Conservation (phyloP, 2,113 vertebrate genomes). For the Sinocyclocheilus maitianheensis region DNA sequence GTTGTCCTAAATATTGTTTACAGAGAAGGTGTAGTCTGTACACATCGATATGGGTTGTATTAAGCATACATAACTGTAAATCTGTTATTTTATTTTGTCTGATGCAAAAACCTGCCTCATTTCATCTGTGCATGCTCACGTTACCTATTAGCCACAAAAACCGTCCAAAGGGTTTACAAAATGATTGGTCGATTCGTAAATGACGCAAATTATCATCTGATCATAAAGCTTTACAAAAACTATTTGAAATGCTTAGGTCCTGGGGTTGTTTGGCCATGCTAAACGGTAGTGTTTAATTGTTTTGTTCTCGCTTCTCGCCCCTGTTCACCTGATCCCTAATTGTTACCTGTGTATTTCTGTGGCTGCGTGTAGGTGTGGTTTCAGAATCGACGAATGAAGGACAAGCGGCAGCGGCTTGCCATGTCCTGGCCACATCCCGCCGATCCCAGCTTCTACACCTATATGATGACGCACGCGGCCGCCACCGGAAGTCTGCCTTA, state of each 20-base stretch:
- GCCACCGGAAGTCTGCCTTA: constrained; percentile 97
- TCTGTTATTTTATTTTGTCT: background rate
- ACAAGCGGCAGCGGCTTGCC: constrained; percentile 95
- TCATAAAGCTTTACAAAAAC: background rate
- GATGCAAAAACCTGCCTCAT: background rate
- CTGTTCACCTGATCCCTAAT: constrained; percentile 18
- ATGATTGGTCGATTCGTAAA: background rate
- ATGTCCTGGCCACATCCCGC: constrained; percentile 99
- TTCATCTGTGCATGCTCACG: background rate
- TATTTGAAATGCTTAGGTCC: background rate
- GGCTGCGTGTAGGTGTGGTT: constrained; percentile 87
- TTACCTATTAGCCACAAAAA: background rate
- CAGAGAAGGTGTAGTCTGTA: background rate
- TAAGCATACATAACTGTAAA: too few species aligned
- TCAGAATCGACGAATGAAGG: constrained; percentile 96
- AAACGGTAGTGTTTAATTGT: background rate
- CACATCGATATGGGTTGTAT: background rate
- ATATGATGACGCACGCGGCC: constrained; percentile 99
- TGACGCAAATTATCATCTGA: background rate
- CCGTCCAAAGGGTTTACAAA: background rate
- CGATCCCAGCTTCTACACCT: constrained; percentile 99
- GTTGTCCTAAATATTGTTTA: background rate
- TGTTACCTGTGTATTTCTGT: constrained; percentile 62
- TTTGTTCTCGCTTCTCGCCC: background rate
- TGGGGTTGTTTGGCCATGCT: background rate